Evolutionary conservation across 2,888 invertebrate genomes (phyloP), one percentile per base, ranked within the genome.

Genomic region (Eupithecia dodoneata): DNA sequence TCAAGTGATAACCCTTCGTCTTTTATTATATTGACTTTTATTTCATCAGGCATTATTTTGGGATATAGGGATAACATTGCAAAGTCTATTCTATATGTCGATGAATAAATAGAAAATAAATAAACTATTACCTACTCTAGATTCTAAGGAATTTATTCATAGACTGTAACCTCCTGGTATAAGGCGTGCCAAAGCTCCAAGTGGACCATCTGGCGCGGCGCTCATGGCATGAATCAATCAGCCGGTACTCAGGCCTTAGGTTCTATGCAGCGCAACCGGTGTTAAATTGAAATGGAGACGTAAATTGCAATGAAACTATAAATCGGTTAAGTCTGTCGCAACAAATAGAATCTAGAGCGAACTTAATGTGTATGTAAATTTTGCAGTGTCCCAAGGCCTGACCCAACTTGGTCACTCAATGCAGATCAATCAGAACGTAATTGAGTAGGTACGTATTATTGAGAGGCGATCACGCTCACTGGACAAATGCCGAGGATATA

Each of bases 341-440:
- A 91, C 85, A 82, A 88, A 88, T 85, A 85, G 86, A 91, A 91
- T 88, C 89, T 91, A 84, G 91, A 91, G 88, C 91, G 89, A 88
- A 87, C 85, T 87, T 88, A 92, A 90, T 91, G 90, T 89, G 88
- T 89, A 91, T 90, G 90, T 88, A 90, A 91, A 91, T 91, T 90
- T 86, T 86, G 88, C 84, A 87, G 86, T 85, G 85, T 87, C 86
- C 84, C 84, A 85, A 87, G 86, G 87, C 86, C 86, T 84, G 84
- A 84, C 85, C 85, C 85, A 85, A 85, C 87, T 87, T 87, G 87
- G 87, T 81, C 87, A 86, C 82, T 87, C 82, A 85, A 83, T 85
- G 83, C 85, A 87, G 88, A 89, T 89, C 86, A 85, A 85, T 83
- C 82, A 79, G 63, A 78, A 84, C 86, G 86, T 88, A 87, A 84